A percentile compares a stretch with the other conserved stretches of the same genome.
phyloP scores from a whole-genome alignment of 2,888 invertebrate species.

The Limnephilus marmoratus region DNA sequence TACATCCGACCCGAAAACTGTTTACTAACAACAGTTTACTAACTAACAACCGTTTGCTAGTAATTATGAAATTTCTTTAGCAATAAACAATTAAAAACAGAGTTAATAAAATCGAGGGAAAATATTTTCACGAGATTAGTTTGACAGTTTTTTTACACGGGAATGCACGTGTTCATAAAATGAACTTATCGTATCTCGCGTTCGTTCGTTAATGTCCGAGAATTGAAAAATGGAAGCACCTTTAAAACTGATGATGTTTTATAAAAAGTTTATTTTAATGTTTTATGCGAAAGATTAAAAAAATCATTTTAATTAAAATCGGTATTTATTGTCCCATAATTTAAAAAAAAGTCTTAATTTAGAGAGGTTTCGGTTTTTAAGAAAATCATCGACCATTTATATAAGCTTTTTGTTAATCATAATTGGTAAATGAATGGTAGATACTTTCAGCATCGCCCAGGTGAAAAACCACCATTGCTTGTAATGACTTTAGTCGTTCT shows the following conservation, averaged over 20 bases:
- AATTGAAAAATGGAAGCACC: neutral
- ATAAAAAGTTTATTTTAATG: neutral
- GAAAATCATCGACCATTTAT: neutral
- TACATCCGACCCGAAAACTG: too few relatives aligned
- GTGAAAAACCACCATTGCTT: neutral
- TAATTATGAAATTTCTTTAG: too few relatives aligned
- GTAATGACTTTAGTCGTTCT: neutral
- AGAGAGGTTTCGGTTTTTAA: neutral
- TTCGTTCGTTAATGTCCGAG: neutral
- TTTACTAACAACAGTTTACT: too few relatives aligned
- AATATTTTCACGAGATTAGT: neutral
- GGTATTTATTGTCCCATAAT: neutral
- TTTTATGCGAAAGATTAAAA: neutral
- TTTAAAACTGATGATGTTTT: neutral
- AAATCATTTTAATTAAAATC: neutral
- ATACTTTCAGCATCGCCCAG: neutral
- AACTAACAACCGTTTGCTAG: too few relatives aligned
- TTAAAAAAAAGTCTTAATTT: neutral
- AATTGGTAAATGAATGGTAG: neutral
- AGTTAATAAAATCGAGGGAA: neutral
- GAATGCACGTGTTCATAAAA: neutral
- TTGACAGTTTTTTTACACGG: neutral
- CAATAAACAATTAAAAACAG: too few relatives aligned
- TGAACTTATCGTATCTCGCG: neutral
- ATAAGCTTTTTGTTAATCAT: neutral